Conservation (phyloP, 2,113 vertebrate species). For the Megalops atlanticus region DNA sequence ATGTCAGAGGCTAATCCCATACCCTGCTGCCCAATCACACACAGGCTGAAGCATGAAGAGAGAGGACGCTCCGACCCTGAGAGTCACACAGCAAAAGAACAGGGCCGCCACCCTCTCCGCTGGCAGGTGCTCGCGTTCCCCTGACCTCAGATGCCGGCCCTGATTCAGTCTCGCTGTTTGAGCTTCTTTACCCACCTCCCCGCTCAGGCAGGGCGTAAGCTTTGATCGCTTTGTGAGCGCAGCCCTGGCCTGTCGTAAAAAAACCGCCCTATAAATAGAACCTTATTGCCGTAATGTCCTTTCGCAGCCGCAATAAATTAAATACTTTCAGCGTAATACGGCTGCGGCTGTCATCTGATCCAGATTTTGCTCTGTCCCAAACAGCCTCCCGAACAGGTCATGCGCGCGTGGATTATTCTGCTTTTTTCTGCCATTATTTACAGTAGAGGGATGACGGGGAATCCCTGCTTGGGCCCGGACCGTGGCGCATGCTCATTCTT, state of each 20-base stretch:
- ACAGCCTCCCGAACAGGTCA: conserved; percentile 2
- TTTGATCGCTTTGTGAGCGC: conserved; percentile 26
- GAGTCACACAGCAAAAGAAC: conserved; percentile 19
- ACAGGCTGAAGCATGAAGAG: not conserved
- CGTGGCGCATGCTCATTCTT: not conserved
- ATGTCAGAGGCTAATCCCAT: conserved; percentile 34
- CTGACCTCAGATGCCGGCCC: not conserved
- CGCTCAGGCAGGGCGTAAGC: no score
- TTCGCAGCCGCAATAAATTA: conserved; percentile 17
- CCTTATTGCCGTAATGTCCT: conserved; percentile 35
- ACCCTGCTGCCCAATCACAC: conserved; percentile 21
- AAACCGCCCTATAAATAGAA: conserved; percentile 47
- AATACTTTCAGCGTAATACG: conserved; percentile 25
- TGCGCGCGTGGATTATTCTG: conserved; percentile 29
- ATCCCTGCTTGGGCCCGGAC: not conserved
- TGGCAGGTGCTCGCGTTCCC: not conserved
- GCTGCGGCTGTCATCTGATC: conserved; percentile 32
- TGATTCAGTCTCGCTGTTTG: not conserved
- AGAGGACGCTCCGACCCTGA: not conserved
- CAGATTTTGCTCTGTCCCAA: conserved; percentile 12
- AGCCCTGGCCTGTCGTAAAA: conserved; percentile 35
- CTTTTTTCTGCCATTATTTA: conserved; percentile 38
- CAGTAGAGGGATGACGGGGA: conserved; percentile 26
- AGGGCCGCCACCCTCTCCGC: conserved; percentile 20
- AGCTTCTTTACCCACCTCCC: not conserved